Base-by-base conservation (phyloP, 2,888 invertebrate species). In the Platycheirus rosarum region DNA sequence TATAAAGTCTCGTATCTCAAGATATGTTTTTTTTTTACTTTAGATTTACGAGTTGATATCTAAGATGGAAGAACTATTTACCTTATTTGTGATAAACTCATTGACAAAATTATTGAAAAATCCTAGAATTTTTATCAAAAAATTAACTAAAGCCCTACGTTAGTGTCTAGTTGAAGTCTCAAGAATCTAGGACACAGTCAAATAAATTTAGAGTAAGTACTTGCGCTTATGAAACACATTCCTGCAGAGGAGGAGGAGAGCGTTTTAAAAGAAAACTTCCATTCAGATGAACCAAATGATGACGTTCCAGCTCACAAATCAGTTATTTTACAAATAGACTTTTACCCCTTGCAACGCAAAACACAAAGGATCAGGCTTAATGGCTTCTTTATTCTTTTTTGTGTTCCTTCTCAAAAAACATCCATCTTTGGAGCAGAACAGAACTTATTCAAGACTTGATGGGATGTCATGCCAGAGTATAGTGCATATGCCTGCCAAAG, bases 281-380 rank as follows among this genome's bases (percentile, higher is more conserved):
- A 57, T 57, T 40, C 57, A 57, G 57, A 57, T 40, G 40, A 57
- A 57, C 57, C 26, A 40, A 57, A 57, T 57, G 57, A 55, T 55
- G 55, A 40, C 57, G 57, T 57, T 57, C 40, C 57, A 57, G 40
- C 57, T 57, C 20, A 40, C 23, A 57, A 57, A 40, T 57, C 57
- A 40, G 57, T 57, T 57, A 57, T 57, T 57, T 57, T 57, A 40
- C 40, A 40, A 57, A 57, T 57, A 57, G 13, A 57, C 57, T 57
- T 57, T 40, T 40, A 40, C 40, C 40, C 57, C 16, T 57, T 57
- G 35, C 57, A 14, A 40, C 57, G 29, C 7, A 14, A 13, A 57
- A 40, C 14, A 57, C 40, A 57, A 57, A 57, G 20, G 26, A 40
- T 2, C 29, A 32, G 51, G 51, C 51, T 40, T 23, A n/a, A 9